A percentile compares a stretch with the other conserved stretches of the same genome.
These are phyloP conservation scores for Atrichornis clamosus DNA, from an alignment of 2,113 vertebrate genomes.

Conservation along the genomic window DNA sequence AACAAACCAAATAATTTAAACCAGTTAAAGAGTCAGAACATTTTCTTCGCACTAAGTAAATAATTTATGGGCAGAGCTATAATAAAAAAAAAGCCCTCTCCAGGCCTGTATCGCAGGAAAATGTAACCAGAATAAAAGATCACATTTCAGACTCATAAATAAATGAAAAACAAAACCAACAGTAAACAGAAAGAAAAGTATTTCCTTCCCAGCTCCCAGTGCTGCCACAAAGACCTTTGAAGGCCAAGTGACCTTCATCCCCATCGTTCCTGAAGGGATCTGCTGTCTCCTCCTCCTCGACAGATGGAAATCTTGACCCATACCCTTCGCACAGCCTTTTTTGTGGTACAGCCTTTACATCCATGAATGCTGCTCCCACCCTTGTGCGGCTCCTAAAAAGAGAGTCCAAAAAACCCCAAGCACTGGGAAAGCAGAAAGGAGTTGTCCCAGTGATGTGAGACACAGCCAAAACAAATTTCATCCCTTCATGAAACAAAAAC, in stretches of 20 bases:
- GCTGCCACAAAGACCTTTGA: neutral
- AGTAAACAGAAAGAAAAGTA: conserved; percentile 1
- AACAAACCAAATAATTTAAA: conserved; percentile 70
- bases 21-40: conserved; percentile 63
- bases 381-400: neutral
- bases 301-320: neutral
- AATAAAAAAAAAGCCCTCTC: conserved; percentile 37
- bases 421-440: neutral
- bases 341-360: neutral
- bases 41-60: conserved; percentile 64
- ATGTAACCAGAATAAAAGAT: conserved; percentile 55
- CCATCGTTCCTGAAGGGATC: neutral
- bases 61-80: conserved; percentile 65
- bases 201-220: neutral
- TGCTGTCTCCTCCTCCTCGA: neutral
- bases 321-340: neutral
- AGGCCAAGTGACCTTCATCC: neutral
- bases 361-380: neutral
- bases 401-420: neutral
- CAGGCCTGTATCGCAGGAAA: conserved; percentile 29
- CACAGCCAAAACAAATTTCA: neutral
- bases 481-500: neutral
- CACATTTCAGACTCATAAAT: conserved; percentile 62
- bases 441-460: accelerated
- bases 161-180: conserved; percentile 50